A percentile compares a stretch with the other conserved stretches of the same genome.
Conservation (phyloP, 2,797 vertebrate species). For the Sphenodon punctatus region DNA sequence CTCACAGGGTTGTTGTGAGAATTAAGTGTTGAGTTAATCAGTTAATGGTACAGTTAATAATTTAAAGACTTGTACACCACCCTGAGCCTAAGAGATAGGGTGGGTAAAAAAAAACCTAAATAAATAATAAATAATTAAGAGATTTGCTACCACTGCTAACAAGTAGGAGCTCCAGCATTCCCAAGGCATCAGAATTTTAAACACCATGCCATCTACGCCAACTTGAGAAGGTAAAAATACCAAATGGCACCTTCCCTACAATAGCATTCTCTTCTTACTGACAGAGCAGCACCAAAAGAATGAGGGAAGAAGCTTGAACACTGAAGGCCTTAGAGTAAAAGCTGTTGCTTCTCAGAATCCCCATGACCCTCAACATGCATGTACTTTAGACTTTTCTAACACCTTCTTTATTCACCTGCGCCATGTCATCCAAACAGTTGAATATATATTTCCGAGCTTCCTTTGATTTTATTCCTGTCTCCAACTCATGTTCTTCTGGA, state of each 20-base stretch:
- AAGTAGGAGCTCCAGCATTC: too few relatives aligned
- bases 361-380: neutral
- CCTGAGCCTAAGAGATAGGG: too few relatives aligned
- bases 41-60: too few relatives aligned
- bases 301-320: neutral
- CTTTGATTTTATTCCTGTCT: constrained; percentile 97
- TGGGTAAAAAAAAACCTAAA: too few relatives aligned
- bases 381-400: neutral
- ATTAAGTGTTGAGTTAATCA: too few relatives aligned
- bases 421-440: constrained; percentile 99
- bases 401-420: constrained; percentile 83
- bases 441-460: constrained; percentile 99
- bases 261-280: neutral
- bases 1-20: too few relatives aligned
- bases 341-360: neutral
- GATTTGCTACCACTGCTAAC: neutral
- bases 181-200: neutral
- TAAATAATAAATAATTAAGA: too few relatives aligned
- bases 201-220: neutral
- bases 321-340: neutral
- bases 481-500: constrained; percentile 92
- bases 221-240: neutral
- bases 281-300: neutral
- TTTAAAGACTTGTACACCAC: too few relatives aligned
- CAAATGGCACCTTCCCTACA: neutral